Base-by-base conservation (phyloP, 2,113 vertebrate species). In the Aviceda subcristata region DNA sequence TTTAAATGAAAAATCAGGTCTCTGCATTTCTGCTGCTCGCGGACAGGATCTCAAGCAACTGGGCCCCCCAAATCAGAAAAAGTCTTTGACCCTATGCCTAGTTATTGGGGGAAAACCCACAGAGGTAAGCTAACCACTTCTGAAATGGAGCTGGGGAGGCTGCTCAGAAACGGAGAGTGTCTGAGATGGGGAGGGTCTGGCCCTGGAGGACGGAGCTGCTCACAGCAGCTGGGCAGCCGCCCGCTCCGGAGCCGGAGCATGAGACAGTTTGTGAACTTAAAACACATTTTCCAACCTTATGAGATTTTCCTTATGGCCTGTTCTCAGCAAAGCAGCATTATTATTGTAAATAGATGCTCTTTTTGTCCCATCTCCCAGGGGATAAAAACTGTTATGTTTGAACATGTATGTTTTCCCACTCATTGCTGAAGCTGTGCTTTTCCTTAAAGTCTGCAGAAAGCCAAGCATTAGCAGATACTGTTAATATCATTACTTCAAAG, bases 331-430 rank as follows among this genome's bases (percentile, higher is more conserved):
- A 96, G 77, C 77, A 93, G 59, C 87, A n/a, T 83, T 90, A 93
- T 67, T 94, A 91, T 94, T 93, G 90, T 96, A 96, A 96, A 94
- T 92, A 96, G 96, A 93, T 96, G 68, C 84, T 95, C 93, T 94
- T 92, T 95, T 96, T 94, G 94, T 96, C 95, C 72, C 67, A 30
- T 86, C 53, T 96, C 97, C 96, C 96, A 95, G 27, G 96, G 94
- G 96, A 95, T 8, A 91, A 79, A 93, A 94, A 90, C 56, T 71
- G 79, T 30, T 92, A 66, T 91, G 60, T 76, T 97, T 95, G 94
- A 97, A 78, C 94, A 95, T 95, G 85, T 93, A 91, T 80, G 91
- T 39, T 97, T 98, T 94, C 94, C 94, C 64, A 94, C 79, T 92
- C 87, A 38, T 24, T 90, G 87, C 95, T 75, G 86, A 86, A 93